Evolutionary conservation across 2,888 invertebrate genomes (phyloP).

Genomic region (Phania funesta): DNA sequence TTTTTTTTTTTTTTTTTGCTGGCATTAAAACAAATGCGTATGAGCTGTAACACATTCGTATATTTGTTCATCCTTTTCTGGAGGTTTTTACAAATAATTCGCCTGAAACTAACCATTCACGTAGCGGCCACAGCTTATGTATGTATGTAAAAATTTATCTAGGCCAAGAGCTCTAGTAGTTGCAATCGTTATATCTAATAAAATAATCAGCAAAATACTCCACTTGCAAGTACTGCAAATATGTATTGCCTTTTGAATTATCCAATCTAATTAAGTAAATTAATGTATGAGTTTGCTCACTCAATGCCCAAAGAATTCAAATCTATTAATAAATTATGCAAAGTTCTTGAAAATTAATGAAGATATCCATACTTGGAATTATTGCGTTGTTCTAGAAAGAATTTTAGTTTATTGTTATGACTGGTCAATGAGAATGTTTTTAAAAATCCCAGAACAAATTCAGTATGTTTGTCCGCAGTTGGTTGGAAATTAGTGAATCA

Average conservation of each 20-base stretch:
- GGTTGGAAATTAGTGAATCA: no score
- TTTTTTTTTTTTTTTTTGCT: no score
- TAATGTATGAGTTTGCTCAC: conserved; percentile 2
- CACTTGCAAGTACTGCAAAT: neutral
- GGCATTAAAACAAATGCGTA: no score
- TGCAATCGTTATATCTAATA: neutral
- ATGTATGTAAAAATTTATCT: neutral
- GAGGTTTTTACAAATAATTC: no score
- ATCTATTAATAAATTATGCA: conserved; percentile 17
- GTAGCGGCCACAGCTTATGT: neutral
- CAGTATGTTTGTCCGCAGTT: no score
- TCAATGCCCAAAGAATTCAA: neutral
- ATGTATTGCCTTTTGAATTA: neutral
- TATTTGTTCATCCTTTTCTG: no score
- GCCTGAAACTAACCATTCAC: neutral
- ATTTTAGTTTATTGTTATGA: neutral
- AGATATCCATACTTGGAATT: neutral
- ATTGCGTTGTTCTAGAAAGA: neutral
- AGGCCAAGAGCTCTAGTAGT: conserved; percentile 14
- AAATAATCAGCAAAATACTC: neutral
- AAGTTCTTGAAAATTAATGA: neutral
- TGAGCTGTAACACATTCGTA: no score
- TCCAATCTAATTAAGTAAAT: conserved; percentile 21
- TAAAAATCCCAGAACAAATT: no score
- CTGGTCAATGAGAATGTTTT: no score